Percentiles rank a stretch among this genome's conserved stretches.
These are phyloP conservation scores for Dermolepida albohirtum DNA, from an alignment of 2,888 invertebrate genomes.

Conservation along the genomic window DNA sequence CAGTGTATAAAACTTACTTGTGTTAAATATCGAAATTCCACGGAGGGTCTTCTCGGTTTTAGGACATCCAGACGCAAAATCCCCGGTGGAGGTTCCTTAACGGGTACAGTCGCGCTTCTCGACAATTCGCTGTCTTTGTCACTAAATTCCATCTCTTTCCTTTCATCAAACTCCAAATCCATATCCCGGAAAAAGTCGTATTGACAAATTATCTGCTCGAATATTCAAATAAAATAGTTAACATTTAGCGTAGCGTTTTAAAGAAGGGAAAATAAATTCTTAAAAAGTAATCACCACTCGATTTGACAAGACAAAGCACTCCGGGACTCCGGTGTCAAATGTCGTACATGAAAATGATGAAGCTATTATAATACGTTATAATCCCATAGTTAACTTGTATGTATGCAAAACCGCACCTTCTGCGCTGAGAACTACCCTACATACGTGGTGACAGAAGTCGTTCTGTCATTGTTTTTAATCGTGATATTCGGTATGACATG, in stretches of 20 bases:
- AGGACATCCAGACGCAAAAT: slow-evolving; percentile 63
- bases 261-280: slow-evolving; percentile 9
- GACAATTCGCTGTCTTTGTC: slow-evolving; percentile 48
- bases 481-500: too few species aligned
- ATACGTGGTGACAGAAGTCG: not conserved
- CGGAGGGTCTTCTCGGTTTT: slow-evolving; percentile 59
- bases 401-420: slow-evolving; percentile 18
- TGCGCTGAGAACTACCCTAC: slow-evolving; percentile 10
- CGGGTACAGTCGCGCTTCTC: slow-evolving; percentile 46
- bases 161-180: slow-evolving; percentile 40
- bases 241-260: not conserved
- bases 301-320: slow-evolving; percentile 5
- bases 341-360: slow-evolving; percentile 26
- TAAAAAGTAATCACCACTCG: slow-evolving; percentile 7
- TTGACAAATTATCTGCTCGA: too few species aligned
- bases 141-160: slow-evolving; percentile 45
- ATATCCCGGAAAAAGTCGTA: not conserved
- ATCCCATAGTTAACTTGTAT: slow-evolving; percentile 12
- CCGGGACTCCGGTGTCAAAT: slow-evolving; percentile 27
- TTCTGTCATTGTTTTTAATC: not conserved
- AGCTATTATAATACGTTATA: slow-evolving; percentile 7
- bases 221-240: too few species aligned
- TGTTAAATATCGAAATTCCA: slow-evolving; percentile 57
- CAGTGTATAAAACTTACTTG: slow-evolving; percentile 52
- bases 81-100: slow-evolving; percentile 57